Percentiles rank a stretch among this genome's conserved stretches.
Conservation (phyloP, 2,113 vertebrate genomes). For the Lasiurus borealis region DNA sequence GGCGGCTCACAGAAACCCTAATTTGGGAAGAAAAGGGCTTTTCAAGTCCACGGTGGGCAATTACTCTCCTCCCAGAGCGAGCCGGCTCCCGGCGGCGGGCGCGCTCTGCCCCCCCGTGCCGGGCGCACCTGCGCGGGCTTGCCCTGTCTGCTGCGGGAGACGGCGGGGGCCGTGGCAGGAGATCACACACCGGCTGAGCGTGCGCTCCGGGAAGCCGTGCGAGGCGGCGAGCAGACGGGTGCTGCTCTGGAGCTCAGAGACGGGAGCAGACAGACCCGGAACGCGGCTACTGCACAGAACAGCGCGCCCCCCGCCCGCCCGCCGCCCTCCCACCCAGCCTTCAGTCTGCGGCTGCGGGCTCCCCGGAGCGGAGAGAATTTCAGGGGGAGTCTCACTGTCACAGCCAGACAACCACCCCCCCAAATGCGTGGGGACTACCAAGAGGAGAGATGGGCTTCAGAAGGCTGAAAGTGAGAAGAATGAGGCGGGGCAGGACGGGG, state of each 20-base stretch:
- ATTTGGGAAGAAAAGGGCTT: slow-evolving; percentile 81
- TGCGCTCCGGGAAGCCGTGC: slow-evolving; percentile 83
- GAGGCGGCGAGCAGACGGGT: slow-evolving; percentile 72
- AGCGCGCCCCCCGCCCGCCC: accelerated
- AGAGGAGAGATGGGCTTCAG: not conserved
- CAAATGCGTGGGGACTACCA: not conserved
- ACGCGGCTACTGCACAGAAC: not conserved
- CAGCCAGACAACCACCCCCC: not conserved
- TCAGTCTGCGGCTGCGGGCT: not conserved
- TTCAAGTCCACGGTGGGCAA: slow-evolving; percentile 84
- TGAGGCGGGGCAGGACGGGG: not conserved
- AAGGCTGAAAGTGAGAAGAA: not conserved
- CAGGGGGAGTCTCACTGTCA: not conserved
- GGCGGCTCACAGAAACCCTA: slow-evolving; percentile 69
- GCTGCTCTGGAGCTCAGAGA: slow-evolving; percentile 67
- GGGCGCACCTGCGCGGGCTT: slow-evolving; percentile 78
- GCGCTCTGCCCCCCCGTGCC: slow-evolving; percentile 77
- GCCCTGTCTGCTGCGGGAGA: no score
- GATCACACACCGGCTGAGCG: slow-evolving; percentile 85
- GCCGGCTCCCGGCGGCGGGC: slow-evolving; percentile 82
- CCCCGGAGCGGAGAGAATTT: not conserved
- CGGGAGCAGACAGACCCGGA: not conserved
- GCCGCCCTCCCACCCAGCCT: not conserved
- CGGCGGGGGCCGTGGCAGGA: slow-evolving; percentile 84
- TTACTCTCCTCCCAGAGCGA: slow-evolving; percentile 81